Evolutionary conservation across 2,888 invertebrate species (phyloP).

Genomic region (Pandemis corylana): DNA sequence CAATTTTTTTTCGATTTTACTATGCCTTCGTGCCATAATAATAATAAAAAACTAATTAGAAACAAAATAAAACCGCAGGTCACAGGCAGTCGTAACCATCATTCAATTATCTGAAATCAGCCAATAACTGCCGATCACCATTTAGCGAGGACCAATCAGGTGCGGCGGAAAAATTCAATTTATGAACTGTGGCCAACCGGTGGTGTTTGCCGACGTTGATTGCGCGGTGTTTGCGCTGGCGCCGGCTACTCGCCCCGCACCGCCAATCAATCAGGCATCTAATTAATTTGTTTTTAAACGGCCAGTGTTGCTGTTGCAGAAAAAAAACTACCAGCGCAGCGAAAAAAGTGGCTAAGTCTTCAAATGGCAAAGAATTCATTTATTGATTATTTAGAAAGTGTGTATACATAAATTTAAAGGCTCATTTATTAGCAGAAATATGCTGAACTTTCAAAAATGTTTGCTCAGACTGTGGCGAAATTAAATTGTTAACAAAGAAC

Average conservation of each 20-base stretch:
- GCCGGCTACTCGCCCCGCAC: neutral
- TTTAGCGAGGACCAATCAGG: conserved; percentile 3
- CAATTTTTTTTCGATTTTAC: too few species aligned
- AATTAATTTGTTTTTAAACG: conserved; percentile 3
- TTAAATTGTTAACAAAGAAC: too few species aligned
- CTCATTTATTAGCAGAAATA: too few species aligned
- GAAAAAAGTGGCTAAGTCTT: neutral
- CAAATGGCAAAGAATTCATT: neutral
- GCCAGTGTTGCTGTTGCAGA: neutral
- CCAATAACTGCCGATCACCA: neutral
- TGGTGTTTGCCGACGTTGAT: conserved; percentile 2
- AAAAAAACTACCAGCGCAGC: neutral
- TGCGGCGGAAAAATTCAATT: conserved; percentile 11
- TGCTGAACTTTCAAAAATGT: too few species aligned
- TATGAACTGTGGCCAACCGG: conserved; percentile 12
- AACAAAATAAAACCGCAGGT: neutral
- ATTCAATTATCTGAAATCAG: neutral
- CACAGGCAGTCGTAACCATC: neutral
- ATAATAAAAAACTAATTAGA: too few species aligned
- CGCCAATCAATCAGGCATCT: neutral
- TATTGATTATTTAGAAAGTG: too few species aligned
- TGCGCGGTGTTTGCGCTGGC: conserved; percentile 10
- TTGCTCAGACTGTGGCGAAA: too few species aligned
- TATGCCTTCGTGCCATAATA: too few species aligned
- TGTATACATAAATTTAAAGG: too few species aligned